Evolutionary conservation across 2,888 invertebrate species (phyloP).

Genomic region (Drosophila ezoana): DNA sequence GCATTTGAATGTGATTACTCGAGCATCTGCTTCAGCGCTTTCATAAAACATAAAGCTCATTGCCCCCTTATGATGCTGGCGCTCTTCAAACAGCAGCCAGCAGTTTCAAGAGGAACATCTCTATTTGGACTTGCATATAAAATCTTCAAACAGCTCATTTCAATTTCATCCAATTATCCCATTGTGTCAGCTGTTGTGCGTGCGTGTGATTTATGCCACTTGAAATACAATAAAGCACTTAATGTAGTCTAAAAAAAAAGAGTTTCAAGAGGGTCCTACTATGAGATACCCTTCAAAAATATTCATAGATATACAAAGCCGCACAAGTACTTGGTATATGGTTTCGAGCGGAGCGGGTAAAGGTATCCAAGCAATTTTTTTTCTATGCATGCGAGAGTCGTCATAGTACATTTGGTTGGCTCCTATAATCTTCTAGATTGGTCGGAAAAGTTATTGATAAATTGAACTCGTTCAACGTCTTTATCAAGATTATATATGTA

Average conservation of each 20-base stretch:
- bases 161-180: conserved; percentile 70
- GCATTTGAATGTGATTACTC: conserved; percentile 30
- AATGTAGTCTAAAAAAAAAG: conserved; percentile 29
- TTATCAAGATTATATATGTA: too few species aligned
- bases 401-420: too few species aligned
- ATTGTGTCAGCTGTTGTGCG: conserved; percentile 60
- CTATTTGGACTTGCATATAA: conserved; percentile 21
- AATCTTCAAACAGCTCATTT: conserved; percentile 64
- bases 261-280: not conserved
- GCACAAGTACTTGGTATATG: too few species aligned
- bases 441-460: too few species aligned
- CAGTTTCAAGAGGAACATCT: conserved; percentile 18
- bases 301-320: too few species aligned
- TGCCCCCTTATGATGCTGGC: conserved; percentile 13
- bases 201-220: conserved; percentile 75
- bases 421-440: too few species aligned
- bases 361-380: too few species aligned
- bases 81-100: conserved; percentile 25
- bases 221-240: conserved; percentile 64
- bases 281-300: conserved; percentile 1
- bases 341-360: too few species aligned
- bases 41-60: not conserved
- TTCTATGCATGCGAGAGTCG: too few species aligned
- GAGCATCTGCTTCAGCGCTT: not conserved
- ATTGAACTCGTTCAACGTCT: too few species aligned